These are phyloP conservation scores for Darevskia nairensis DNA, from an alignment of 2,797 vertebrate genomes.

Conservation along the genomic window DNA sequence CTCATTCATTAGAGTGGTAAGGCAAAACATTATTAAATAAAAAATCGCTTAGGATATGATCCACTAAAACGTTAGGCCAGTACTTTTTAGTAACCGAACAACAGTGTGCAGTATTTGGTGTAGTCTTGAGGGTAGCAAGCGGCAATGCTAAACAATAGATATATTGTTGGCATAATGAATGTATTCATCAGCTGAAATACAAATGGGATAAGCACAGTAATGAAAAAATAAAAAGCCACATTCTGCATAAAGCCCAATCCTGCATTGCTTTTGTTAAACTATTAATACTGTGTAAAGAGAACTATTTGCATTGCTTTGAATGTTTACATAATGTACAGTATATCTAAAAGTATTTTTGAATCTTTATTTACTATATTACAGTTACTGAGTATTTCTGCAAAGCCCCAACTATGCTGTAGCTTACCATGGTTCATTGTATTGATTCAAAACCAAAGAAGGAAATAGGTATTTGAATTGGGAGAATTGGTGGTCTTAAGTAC, in stretches of 20 bases:
- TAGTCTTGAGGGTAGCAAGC: constrained; percentile 51
- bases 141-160: constrained; percentile 57
- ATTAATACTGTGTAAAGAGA: constrained; percentile 41
- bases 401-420: constrained; percentile 43
- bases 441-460: constrained; percentile 78
- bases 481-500: constrained; percentile 69
- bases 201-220: constrained; percentile 79
- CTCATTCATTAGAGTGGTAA: constrained; percentile 44
- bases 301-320: constrained; percentile 50
- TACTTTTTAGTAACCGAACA: constrained; percentile 48
- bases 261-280: constrained; percentile 25
- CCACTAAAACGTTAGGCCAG: constrained; percentile 34
- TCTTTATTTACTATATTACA: constrained; percentile 70
- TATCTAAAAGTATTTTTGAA: constrained; percentile 80
- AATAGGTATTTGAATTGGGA: constrained; percentile 66
- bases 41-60: constrained; percentile 6
- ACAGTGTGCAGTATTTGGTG: constrained; percentile 48
- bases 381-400: constrained; percentile 65
- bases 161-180: constrained; percentile 71
- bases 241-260: constrained; percentile 52
- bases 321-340: constrained; percentile 79
- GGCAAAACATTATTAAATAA: constrained; percentile 52
- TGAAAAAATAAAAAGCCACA: constrained; percentile 58
- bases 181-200: constrained; percentile 71
- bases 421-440: constrained; percentile 57